Conservation (phyloP, 1,140 invertebrate genomes). For the Telenomus remus region DNA sequence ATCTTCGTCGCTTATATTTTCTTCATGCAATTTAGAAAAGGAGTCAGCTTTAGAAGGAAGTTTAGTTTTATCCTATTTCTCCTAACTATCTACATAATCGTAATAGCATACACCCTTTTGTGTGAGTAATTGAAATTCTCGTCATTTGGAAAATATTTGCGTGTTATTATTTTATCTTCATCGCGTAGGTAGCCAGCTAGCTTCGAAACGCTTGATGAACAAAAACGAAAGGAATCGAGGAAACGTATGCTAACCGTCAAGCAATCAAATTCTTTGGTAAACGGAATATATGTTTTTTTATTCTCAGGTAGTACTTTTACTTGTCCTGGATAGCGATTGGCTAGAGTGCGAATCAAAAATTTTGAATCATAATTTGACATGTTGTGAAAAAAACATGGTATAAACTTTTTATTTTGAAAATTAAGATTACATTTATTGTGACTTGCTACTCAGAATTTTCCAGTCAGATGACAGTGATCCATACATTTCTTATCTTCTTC, state of each 20-base stretch:
- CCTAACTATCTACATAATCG: too few species aligned
- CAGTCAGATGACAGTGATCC: constrained; percentile 68
- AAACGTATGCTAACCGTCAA: constrained; percentile 35
- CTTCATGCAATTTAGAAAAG: too few species aligned
- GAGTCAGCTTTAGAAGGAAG: constrained; percentile 64
- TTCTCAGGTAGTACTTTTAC: too few species aligned
- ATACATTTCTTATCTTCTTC: constrained; percentile 7
- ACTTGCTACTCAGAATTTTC: constrained; percentile 59
- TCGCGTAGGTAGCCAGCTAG: constrained; percentile 23
- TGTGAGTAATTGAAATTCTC: too few species aligned
- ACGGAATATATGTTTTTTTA: too few species aligned
- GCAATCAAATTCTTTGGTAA: constrained; percentile 48
- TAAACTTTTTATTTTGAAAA: constrained; percentile 53
- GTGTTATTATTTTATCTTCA: constrained; percentile 4
- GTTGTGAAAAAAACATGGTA: constrained; percentile 66
- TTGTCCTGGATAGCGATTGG: constrained; percentile 40
- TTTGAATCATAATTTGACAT: constrained; percentile 59
- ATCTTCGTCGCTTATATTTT: too few species aligned
- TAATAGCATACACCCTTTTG: too few species aligned
- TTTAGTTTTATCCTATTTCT: constrained; percentile 57
- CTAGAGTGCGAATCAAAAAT: constrained; percentile 48
- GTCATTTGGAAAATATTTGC: too few species aligned
- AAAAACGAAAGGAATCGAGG: constrained; percentile 43
- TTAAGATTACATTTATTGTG: constrained; percentile 67
- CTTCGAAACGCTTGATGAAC: constrained; percentile 31